Conservation (phyloP, 2,888 invertebrate genomes). For the Acrobasis suavella region DNA sequence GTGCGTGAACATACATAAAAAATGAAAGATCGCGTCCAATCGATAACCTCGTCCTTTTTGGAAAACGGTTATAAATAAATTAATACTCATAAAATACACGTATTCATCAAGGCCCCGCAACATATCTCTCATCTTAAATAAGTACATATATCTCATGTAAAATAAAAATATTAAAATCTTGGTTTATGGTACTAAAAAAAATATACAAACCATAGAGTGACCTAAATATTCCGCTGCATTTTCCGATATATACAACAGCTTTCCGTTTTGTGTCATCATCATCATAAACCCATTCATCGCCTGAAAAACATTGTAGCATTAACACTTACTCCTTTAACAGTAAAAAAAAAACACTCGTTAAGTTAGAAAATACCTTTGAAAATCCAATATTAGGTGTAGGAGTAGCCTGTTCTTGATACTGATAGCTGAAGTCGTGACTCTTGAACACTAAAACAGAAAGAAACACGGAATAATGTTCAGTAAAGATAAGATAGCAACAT, state of each 20-base stretch:
- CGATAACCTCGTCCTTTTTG: too few species aligned
- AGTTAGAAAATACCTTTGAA: constrained; percentile 88
- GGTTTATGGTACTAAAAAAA: background rate
- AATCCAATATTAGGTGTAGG: constrained; percentile 95
- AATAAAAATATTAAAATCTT: too few species aligned
- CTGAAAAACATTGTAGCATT: constrained; percentile 81
- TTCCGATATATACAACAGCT: constrained; percentile 98
- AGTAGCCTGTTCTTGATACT: constrained; percentile 85
- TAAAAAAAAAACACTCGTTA: constrained; percentile 52
- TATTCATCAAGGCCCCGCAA: too few species aligned
- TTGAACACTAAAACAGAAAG: constrained; percentile 92
- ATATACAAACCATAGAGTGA: constrained; percentile 94
- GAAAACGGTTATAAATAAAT: too few species aligned
- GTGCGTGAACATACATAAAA: too few species aligned
- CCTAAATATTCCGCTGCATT: constrained; percentile 99
- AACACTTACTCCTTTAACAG: constrained; percentile 43
- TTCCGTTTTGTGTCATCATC: constrained; percentile 99
- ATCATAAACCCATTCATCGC: constrained; percentile 98
- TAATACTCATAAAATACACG: too few species aligned
- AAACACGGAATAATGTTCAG: constrained; percentile 79
- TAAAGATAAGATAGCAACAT: constrained; percentile 79
- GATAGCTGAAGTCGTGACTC: constrained; percentile 86
- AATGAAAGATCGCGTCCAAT: too few species aligned
- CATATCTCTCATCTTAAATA: too few species aligned
- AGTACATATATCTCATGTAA: too few species aligned